Evolutionary conservation across 2,888 invertebrate genomes (phyloP).

Genomic region (Lathronympha strigana): DNA sequence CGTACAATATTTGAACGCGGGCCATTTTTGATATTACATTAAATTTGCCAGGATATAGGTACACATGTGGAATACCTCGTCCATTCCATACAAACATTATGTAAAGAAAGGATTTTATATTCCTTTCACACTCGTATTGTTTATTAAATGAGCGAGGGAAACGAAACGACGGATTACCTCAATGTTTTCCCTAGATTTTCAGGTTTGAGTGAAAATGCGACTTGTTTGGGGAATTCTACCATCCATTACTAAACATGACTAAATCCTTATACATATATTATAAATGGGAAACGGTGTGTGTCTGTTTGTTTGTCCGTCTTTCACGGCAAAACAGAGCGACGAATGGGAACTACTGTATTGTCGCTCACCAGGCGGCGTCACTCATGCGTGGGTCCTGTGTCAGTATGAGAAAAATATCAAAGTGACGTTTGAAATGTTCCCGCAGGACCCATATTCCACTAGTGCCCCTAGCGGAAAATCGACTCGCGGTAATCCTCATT

Average conservation of each 20-base stretch:
- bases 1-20: conserved; percentile 8
- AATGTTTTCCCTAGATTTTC: conserved; percentile 11
- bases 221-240: conserved; percentile 8
- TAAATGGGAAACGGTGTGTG: no score
- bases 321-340: no score
- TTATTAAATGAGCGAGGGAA: conserved; percentile 2
- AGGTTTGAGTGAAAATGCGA: conserved; percentile 8
- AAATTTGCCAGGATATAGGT: conserved; percentile 22
- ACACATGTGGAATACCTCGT: conserved; percentile 7
- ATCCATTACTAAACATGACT: not conserved
- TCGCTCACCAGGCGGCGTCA: no score
- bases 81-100: not conserved
- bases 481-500: no score
- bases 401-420: no score
- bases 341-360: no score
- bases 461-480: no score
- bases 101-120: not conserved
- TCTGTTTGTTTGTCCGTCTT: no score
- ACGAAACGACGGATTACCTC: not conserved
- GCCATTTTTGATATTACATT: conserved; percentile 32
- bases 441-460: no score
- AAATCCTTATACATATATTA: no score
- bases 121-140: not conserved
- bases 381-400: no score
- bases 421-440: no score